Evolutionary conservation across 1,140 invertebrate genomes (phyloP), one percentile per base, ranked within the genome.

Genomic region (Nomia melanderi): DNA sequence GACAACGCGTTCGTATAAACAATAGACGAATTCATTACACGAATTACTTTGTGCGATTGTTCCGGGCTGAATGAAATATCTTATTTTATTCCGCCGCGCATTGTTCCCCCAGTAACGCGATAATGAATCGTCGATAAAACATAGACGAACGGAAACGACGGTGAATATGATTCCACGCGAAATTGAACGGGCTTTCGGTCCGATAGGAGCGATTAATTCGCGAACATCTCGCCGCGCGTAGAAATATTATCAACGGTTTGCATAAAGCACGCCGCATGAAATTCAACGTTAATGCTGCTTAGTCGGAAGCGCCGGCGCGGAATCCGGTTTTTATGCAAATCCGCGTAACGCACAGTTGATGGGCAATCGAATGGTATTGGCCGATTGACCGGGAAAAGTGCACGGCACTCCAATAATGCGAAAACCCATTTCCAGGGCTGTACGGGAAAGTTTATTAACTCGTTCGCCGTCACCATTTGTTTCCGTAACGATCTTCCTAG

Each of bases 251-350:
- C 50, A 25, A 66, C 27, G 50, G 25, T 44, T 57, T 33, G 62
- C 36, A 33, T 44, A 57, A 36, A 75, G 17, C 31, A 27, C 14
- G 11, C 54, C 29, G 47, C 27, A n/a, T 9, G 54, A 67, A 27
- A 75, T 75, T 75, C 63, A 75, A 66, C 39, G 72, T 66, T 67
- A 67, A 75, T 57, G 23, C 72, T 31, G 63, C 11, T 25, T 27
- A 65, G 14, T n/a, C 7, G 8, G 14, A 29, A 2, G 25, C 9
- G 33, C 63, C n/a, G n/a, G 17, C 5, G n/a, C 7, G 50, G 36
- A 66, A 74, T 57, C 29, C 23, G 8, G 17, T 47, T 56, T 75
- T 75, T 57, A 67, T 57, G 63, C 29, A 67, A 57, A 75, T 67
- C 50, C 39, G n/a, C 39, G 14, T 17, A 25, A 44, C 53, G 53